These are phyloP conservation scores for Isichthys henryi DNA, from an alignment of 2,113 vertebrate species.

Conservation along the genomic window DNA sequence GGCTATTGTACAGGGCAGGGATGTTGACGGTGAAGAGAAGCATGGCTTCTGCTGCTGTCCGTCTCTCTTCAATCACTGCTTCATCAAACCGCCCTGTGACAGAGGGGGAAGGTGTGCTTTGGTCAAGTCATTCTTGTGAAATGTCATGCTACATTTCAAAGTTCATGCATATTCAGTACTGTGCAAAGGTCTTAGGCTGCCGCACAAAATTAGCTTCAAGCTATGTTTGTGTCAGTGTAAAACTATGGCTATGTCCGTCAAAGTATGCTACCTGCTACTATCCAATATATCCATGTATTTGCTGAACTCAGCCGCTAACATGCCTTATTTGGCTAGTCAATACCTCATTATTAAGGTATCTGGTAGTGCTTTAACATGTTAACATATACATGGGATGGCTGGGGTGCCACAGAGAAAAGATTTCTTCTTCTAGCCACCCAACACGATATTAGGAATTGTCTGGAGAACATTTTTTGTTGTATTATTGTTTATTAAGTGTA, in stretches of 20 bases:
- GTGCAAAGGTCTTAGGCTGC: neutral
- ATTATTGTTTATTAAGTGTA: neutral
- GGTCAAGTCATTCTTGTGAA: neutral
- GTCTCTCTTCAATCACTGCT: slow-evolving; percentile 77
- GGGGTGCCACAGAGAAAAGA: neutral
- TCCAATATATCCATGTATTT: neutral
- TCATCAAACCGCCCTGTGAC: slow-evolving; percentile 75
- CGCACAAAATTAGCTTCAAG: neutral
- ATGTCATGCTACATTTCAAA: neutral
- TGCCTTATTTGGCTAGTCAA: neutral
- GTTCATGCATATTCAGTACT: neutral
- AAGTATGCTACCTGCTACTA: neutral
- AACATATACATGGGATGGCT: neutral
- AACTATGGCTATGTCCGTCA: neutral
- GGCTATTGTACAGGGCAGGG: slow-evolving; percentile 82
- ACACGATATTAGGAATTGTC: neutral
- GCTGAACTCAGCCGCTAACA: neutral
- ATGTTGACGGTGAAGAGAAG: slow-evolving; percentile 70
- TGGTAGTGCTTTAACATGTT: neutral
- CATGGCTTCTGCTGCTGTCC: slow-evolving; percentile 71
- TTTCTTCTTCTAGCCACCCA: neutral
- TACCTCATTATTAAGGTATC: neutral
- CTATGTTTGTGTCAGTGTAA: neutral
- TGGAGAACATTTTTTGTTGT: neutral
- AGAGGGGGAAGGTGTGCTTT: neutral